A percentile compares a stretch with the other conserved stretches of the same genome.
Evolutionary conservation across 2,888 invertebrate species (phyloP).

Genomic region (Mycalesis mineus): DNA sequence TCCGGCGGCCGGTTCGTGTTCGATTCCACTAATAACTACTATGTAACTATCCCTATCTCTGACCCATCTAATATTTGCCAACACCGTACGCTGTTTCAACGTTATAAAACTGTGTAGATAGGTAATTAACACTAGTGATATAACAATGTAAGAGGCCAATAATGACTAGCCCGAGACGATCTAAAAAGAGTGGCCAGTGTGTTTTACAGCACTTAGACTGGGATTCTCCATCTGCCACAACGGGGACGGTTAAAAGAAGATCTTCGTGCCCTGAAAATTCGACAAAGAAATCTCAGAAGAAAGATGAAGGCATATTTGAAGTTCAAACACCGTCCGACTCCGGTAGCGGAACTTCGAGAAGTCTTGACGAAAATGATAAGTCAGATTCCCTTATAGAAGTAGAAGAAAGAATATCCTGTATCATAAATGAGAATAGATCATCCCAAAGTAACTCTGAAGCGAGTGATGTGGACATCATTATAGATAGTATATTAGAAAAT

Average conservation of each 20-base stretch:
- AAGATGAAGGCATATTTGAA: slow-evolving; percentile 58
- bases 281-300: slow-evolving; percentile 40
- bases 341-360: slow-evolving; percentile 62
- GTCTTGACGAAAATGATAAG: slow-evolving; percentile 57
- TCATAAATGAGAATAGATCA: slow-evolving; percentile 70
- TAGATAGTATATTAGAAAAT: slow-evolving; percentile 59
- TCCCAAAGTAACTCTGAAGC: slow-evolving; percentile 70
- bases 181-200: slow-evolving; percentile 66
- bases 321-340: slow-evolving; percentile 66
- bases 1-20: slow-evolving; percentile 51
- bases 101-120: slow-evolving; percentile 16
- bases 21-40: slow-evolving; percentile 56
- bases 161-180: slow-evolving; percentile 76
- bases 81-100: slow-evolving; percentile 47
- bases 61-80: slow-evolving; percentile 35
- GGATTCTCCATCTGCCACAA: slow-evolving; percentile 84
- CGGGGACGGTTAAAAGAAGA: slow-evolving; percentile 84
- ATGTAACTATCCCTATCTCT: slow-evolving; percentile 37
- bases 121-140: slow-evolving; percentile 30
- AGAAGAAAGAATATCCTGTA: slow-evolving; percentile 70
- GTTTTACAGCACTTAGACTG: slow-evolving; percentile 78
- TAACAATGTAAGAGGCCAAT: slow-evolving; percentile 57
- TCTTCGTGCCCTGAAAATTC: slow-evolving; percentile 73
- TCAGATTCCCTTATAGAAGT: slow-evolving; percentile 63
- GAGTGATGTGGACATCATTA: slow-evolving; percentile 64